Evolutionary conservation across 2,888 invertebrate genomes (phyloP).

Genomic region (Parapristionchus giblindavisi): DNA sequence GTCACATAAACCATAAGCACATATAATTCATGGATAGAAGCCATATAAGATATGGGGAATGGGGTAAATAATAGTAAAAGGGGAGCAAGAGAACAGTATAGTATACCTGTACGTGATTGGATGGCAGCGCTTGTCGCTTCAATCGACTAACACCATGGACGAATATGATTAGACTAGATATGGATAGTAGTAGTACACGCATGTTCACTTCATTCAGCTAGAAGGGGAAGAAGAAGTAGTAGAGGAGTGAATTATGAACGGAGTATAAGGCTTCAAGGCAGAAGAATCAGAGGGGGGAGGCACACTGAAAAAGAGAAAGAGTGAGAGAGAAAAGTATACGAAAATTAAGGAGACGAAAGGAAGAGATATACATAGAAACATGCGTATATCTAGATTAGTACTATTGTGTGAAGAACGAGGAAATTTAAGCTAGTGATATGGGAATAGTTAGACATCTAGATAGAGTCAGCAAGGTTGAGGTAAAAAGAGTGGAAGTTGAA

Average conservation of each 20-base stretch:
- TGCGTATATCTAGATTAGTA: not conserved
- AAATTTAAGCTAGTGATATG: too few species aligned
- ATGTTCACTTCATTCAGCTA: constrained; percentile 28
- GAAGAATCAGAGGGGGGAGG: constrained; percentile 4
- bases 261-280: constrained; percentile 4
- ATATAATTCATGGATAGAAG: too few species aligned
- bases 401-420: too few species aligned
- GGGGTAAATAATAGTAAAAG: too few species aligned
- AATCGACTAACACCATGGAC: not conserved
- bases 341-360: not conserved
- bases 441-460: constrained; percentile 23
- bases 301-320: not conserved
- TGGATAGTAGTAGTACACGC: not conserved
- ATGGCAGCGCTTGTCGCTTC: constrained; percentile 36
- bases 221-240: not conserved
- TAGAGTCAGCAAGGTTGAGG: constrained; percentile 1
- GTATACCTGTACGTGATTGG: constrained; percentile 36
- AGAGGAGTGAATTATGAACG: constrained; percentile 27
- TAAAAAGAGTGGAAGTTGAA: not conserved
- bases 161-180: not conserved
- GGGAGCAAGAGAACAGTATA: too few species aligned
- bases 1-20: too few species aligned
- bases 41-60: too few species aligned
- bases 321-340: not conserved
- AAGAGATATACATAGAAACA: not conserved